Conservation (phyloP, 2,797 vertebrate genomes). For the Notolepis coatsorum region DNA sequence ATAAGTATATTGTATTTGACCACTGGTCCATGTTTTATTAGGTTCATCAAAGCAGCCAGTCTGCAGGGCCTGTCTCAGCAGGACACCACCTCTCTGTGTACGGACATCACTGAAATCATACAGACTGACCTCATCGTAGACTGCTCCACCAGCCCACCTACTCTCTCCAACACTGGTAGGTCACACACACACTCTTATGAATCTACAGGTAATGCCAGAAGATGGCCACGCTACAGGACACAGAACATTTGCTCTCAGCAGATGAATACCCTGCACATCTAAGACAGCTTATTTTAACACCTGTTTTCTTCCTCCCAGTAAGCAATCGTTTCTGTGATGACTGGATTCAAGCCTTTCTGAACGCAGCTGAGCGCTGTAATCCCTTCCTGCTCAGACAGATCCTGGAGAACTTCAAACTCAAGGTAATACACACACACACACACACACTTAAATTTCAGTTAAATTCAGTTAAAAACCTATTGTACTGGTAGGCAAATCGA, state of each 20-base stretch:
- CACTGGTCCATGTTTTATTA: constrained; percentile 51
- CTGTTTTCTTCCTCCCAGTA: constrained; percentile 72
- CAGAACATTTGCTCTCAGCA: too few species aligned
- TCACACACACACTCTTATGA: too few species aligned
- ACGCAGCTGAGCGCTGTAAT: constrained; percentile 89
- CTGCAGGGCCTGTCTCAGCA: constrained; percentile 94
- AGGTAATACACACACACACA: constrained; percentile 77
- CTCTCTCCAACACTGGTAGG: constrained; percentile 86
- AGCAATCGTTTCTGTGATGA: constrained; percentile 96
- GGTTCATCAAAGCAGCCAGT: constrained; percentile 94
- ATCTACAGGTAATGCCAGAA: too few species aligned
- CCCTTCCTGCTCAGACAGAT: constrained; percentile 95
- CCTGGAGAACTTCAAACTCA: constrained; percentile 98
- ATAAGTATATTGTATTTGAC: neutral
- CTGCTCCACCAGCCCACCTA: constrained; percentile 84
- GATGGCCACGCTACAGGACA: too few species aligned
- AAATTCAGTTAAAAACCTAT: too few species aligned
- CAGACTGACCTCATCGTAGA: constrained; percentile 85
- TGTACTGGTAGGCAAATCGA: too few species aligned
- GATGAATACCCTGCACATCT: too few species aligned
- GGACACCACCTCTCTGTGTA: constrained; percentile 89
- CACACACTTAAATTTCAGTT: too few species aligned
- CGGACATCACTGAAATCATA: constrained; percentile 86
- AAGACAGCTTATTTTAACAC: neutral
- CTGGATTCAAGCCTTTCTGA: constrained; percentile 94